Percentiles rank a stretch among this genome's conserved stretches.
phyloP scores from a whole-genome alignment of 2,888 invertebrate species.

The Calameuta idolon region DNA sequence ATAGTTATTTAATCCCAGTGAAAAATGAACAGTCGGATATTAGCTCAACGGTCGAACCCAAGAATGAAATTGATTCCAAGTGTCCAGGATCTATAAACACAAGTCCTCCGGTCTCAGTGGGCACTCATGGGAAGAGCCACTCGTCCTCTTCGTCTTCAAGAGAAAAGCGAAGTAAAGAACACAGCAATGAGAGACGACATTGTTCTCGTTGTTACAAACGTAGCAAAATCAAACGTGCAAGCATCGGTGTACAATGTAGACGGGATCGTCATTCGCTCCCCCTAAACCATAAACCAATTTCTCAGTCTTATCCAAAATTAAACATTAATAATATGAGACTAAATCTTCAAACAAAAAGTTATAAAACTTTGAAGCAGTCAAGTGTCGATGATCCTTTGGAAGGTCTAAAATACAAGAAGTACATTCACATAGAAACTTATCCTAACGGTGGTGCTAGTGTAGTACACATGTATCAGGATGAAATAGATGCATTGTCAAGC shows the following conservation, averaged over 20 bases:
- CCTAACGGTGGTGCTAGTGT: constrained; percentile 95
- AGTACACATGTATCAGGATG: constrained; percentile 91
- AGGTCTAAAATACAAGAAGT: constrained; percentile 75
- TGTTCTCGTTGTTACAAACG: constrained; percentile 79
- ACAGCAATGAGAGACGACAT: constrained; percentile 56
- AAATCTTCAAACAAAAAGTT: constrained; percentile 58
- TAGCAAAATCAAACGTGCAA: constrained; percentile 77
- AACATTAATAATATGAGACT: constrained; percentile 57
- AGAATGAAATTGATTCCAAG: constrained; percentile 29
- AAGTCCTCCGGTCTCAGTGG: constrained; percentile 13
- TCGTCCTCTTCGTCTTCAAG: constrained; percentile 50
- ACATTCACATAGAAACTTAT: constrained; percentile 90
- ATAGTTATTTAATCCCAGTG: constrained; percentile 6
- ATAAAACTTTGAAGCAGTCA: constrained; percentile 49
- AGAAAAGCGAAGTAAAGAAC: constrained; percentile 56
- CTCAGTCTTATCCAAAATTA: constrained; percentile 46
- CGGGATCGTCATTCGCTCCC: constrained; percentile 68
- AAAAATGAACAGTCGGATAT: constrained; percentile 25
- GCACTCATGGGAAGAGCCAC: constrained; percentile 38
- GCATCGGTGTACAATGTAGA: constrained; percentile 80
- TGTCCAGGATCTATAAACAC: constrained; percentile 12
- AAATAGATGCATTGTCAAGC: constrained; percentile 79
- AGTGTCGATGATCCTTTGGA: constrained; percentile 55
- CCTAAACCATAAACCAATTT: constrained; percentile 41
- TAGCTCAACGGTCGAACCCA: constrained; percentile 22